These are phyloP conservation scores for Eulimnadia texana DNA, from an alignment of 1,140 invertebrate species.

Conservation along the genomic window DNA sequence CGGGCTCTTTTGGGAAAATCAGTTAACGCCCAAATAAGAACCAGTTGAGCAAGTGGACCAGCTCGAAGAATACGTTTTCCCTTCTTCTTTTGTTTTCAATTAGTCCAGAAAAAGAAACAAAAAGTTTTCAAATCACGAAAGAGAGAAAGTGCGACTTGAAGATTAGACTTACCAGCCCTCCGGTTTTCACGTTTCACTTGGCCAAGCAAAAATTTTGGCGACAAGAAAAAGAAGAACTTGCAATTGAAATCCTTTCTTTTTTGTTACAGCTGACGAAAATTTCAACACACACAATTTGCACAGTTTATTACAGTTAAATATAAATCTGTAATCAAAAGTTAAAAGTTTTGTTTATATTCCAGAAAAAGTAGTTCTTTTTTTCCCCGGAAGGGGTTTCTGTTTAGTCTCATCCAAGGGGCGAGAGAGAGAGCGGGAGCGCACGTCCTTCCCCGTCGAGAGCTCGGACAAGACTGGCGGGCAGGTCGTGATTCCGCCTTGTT, in stretches of 20 bases:
- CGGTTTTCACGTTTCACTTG: too few relatives aligned
- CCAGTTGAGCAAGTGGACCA: not conserved
- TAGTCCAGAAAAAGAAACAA: not conserved
- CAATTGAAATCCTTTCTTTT: too few relatives aligned
- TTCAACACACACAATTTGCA: not conserved
- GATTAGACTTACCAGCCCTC: too few relatives aligned
- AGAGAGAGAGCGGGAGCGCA: not conserved
- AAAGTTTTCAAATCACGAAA: too few relatives aligned
- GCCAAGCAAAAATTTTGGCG: too few relatives aligned
- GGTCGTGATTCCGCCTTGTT: too few relatives aligned
- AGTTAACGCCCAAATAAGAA: not conserved
- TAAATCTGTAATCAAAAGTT: not conserved
- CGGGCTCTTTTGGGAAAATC: not conserved
- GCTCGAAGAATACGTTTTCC: not conserved
- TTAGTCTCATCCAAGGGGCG: not conserved
- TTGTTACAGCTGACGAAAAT: not conserved
- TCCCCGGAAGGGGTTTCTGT: not conserved
- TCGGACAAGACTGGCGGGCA: not conserved
- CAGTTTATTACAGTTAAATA: not conserved
- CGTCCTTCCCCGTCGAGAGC: not conserved
- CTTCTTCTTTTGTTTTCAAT: not conserved
- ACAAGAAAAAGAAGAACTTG: too few relatives aligned
- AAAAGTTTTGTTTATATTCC: too few relatives aligned
- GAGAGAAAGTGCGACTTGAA: too few relatives aligned
- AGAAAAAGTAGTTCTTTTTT: too few relatives aligned